Percentiles rank a stretch among this genome's conserved stretches.
These are phyloP conservation scores for Dicycla oo DNA, from an alignment of 2,888 invertebrate species.

Conservation along the genomic window DNA sequence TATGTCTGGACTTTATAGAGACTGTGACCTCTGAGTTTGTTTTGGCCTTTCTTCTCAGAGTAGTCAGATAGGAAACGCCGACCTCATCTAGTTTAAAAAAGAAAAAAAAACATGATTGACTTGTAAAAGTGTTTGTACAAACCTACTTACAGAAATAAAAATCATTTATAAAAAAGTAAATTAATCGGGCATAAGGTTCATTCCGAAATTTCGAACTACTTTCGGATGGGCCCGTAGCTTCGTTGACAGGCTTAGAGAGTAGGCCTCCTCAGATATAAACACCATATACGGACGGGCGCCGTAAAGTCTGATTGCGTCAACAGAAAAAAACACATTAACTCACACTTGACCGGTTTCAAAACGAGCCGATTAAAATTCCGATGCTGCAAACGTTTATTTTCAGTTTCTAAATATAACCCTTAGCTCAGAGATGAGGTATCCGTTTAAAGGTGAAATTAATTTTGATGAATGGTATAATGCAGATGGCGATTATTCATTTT, in stretches of 20 bases:
- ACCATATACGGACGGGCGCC: slow-evolving; percentile 17
- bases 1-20: too few relatives aligned
- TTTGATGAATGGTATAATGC: slow-evolving; percentile 31
- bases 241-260: not conserved
- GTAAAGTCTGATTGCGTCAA: slow-evolving; percentile 49
- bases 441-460: slow-evolving; percentile 58
- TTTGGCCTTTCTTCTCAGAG: too few relatives aligned
- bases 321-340: slow-evolving; percentile 17
- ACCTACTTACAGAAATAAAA: too few relatives aligned
- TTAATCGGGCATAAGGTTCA: too few relatives aligned
- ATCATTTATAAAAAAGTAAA: too few relatives aligned
- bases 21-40: too few relatives aligned
- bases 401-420: slow-evolving; percentile 60
- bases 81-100: too few relatives aligned
- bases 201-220: too few relatives aligned
- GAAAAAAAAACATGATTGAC: too few relatives aligned
- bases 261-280: not conserved
- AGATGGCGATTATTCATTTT: not conserved
- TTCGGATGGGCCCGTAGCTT: too few relatives aligned
- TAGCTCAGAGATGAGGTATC: slow-evolving; percentile 61
- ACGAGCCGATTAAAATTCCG: slow-evolving; percentile 60
- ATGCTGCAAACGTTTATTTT: slow-evolving; percentile 49
- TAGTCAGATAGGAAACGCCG: too few relatives aligned
- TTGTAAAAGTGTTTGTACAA: too few relatives aligned
- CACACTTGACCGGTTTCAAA: slow-evolving; percentile 55